Base-by-base conservation (phyloP, 2,888 invertebrate genomes). In the Sylvicola cinctus region DNA sequence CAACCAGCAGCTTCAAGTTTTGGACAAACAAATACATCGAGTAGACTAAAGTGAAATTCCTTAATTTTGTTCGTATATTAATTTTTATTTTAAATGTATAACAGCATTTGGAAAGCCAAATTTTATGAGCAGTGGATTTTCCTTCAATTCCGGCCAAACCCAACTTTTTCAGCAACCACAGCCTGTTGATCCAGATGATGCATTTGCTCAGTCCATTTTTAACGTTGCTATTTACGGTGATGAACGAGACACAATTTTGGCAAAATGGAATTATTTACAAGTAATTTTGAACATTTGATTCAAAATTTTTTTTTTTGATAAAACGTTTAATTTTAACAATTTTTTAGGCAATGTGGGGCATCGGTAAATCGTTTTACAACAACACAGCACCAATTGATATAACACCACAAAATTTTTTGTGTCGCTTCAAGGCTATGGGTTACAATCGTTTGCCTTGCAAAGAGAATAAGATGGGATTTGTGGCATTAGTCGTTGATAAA, bases 191-290 rank as follows among this genome's bases (percentile, higher is more conserved):
- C 66, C 74, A 1, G 68, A 73, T 26, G 78, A 79, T 47, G 74
- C 74, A 0, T 62, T 81, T 29, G 70, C 73, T 7, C 73, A 74
- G 38, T 74, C 80, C 0, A 73, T 83, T 2, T 74, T 76, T 43
- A 76, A 76, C 48, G 78, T 77, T 40, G 74, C 73, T 33, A 70
- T 95, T 32, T 96, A 83, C 52, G 88, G 88, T 12, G 96, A 98
- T 54, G 96, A 98, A 51, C 65, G 95, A 25, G 96, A 98, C 52
- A 76, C 77, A 38, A 79, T 90, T 17, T 65, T 98, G 20, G 87
- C 88, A 3, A 81, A 84, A 50, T 91, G 91, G 80, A 98, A 98
- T 55, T 76, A 90, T 47, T 62, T 96, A 32, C 93, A 95, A 57
- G n/a, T n/a, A n/a, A n/a, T n/a, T n/a, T n/a, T n/a, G n/a, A n/a